Evolutionary conservation across 2,888 invertebrate genomes (phyloP), one percentile per base, ranked within the genome.

Genomic region (Xestia ashworthii): DNA sequence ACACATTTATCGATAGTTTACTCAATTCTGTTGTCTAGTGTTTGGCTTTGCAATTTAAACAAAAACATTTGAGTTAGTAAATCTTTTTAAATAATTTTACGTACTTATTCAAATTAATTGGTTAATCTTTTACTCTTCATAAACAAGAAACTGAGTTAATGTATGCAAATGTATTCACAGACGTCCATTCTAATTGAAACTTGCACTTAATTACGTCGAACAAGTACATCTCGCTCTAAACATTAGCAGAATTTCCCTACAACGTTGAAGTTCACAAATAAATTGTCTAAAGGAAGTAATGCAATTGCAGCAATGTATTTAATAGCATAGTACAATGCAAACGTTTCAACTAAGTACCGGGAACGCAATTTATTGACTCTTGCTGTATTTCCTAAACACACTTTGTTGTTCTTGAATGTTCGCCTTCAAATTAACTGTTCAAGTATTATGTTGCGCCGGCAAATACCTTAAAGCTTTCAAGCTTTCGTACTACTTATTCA

Each of bases 261-360:
- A 79, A 73, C 78, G 74, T 82, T 73, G 64, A 81, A 78, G 72
- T 87, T 78, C 71, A 80, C 81, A 81, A 90, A 90, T 89, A 90
- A 90, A 90, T 89, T 88, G 89, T 90, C 88, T 89, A 88, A 86
- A 89, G 90, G 91, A 92, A 93, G 91, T 93, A 65, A 65, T 90
- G 89, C 90, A 91, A 91, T 92, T 91, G 91, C 91, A 90, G 89
- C 91, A 91, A 91, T 91, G 92, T 92, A 93, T 92, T 93, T 92
- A 92, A 92, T 91, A 89, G 91, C 89, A 77, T 67, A 88, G 90
- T 88, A 90, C 90, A 90, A 90, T 93, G 90, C 90, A 91, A 92
- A 88, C 78, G 89, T 90, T 92, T 89, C 89, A 91, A 92, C 91
- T 91, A 90, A 90, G 90, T 88, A 89, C 89, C 83, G 86, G 83